Evolutionary conservation across 2,888 invertebrate species (phyloP), one percentile per base, ranked within the genome.

Genomic region (Smittia sp.): DNA sequence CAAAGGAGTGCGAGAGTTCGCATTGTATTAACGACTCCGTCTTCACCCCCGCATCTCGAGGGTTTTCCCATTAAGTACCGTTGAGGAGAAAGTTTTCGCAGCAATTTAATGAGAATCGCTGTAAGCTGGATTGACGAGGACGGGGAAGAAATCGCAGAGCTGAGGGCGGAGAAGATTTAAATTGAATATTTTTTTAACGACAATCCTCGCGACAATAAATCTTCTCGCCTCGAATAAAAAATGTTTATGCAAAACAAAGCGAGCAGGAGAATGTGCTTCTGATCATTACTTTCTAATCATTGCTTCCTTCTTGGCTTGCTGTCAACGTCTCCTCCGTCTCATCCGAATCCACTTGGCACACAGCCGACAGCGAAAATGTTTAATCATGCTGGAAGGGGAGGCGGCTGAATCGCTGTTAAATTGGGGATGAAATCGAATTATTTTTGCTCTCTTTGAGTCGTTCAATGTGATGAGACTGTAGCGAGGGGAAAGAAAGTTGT

Each of bases 371-470:
- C 38, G 39, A 58, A 22, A 72, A 72, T 72, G 58, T 72, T 72
- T 72, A 70, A 70, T 70, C 70, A 70, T 20, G 24, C 25, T 24
- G n/a, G 15, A 54, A 20, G 39, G 68, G 15, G 22, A 41, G 7
- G 58, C 15, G 70, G 46, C 18, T 38, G 72, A 58, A 38, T 54
- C 32, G 38, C 27, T 72, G 72, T 72, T 72, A 72, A 72, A 72
- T 72, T 72, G 72, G 72, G 72, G 72, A 72, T 72, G 72, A 72
- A 72, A 72, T 72, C 72, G 38, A 72, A 72, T 72, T 72, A 72
- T 72, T 52, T 62, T 72, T 72, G 62, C 72, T 62, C 62, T 58
- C 32, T 62, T 70, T 70, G 70, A 54, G 68, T 15, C 9, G 13
- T 15, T 62, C 24, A 62, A 15, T 13, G n/a, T 13, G n/a, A 13